Percentiles rank a stretch among this genome's conserved stretches.
Evolutionary conservation across 2,113 vertebrate genomes (phyloP).

Genomic region (Albula glossodonta): DNA sequence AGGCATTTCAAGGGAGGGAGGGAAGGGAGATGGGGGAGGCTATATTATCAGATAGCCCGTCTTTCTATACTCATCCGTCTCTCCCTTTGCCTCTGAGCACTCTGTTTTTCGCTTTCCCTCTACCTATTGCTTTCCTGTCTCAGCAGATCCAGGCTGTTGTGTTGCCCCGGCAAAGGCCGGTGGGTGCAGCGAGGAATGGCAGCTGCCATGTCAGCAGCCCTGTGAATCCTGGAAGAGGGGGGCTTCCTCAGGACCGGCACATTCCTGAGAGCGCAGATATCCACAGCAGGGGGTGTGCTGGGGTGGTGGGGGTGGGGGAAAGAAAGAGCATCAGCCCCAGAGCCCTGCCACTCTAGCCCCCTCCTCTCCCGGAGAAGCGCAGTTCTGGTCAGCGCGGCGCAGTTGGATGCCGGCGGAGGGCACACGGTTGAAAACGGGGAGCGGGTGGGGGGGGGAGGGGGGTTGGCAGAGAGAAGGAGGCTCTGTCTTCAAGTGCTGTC

Average conservation of each 20-base stretch:
- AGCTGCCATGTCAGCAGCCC: conserved; percentile 59
- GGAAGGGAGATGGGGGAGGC: background rate
- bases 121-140: conserved; percentile 15
- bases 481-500: conserved; percentile 29
- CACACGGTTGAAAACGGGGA: background rate
- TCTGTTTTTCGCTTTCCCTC: background rate
- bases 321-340: background rate
- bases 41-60: background rate
- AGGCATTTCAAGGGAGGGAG: conserved; percentile 14
- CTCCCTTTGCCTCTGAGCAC: background rate
- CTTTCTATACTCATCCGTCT: background rate
- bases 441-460: background rate
- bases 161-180: conserved; percentile 34
- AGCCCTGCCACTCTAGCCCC: background rate
- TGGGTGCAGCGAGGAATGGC: conserved; percentile 66
- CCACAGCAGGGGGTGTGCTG: background rate
- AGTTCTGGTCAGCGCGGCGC: conserved; percentile 16
- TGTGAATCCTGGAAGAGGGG: background rate
- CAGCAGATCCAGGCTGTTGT: conserved; percentile 3
- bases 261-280: conserved; percentile 26
- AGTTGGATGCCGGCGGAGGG: conserved; percentile 22
- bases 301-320: too few species aligned
- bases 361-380: background rate
- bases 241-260: conserved; percentile 13
- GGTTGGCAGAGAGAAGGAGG: conserved; percentile 10